These are phyloP conservation scores for Coelopa frigida DNA, from an alignment of 1,140 invertebrate genomes.

Conservation along the genomic window DNA sequence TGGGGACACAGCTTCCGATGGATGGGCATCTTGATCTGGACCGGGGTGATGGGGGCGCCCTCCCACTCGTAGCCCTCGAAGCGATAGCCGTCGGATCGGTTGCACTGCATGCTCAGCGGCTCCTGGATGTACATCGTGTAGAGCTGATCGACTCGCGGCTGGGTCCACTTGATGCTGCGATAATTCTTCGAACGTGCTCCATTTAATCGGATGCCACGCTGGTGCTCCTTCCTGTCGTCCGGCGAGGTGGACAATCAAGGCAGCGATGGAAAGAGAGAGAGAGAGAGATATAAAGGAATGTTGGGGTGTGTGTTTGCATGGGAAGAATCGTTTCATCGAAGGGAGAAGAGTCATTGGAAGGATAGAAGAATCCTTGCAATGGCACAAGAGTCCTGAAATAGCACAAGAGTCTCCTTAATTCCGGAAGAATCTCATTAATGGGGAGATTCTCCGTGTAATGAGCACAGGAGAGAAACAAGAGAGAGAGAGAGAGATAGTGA, in stretches of 20 bases:
- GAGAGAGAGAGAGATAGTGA: no score
- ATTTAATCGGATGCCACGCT: conserved; percentile 32
- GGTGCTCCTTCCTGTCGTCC: conserved; percentile 48
- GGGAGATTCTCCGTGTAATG: no score
- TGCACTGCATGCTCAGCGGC: conserved; percentile 93
- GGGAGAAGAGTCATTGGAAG: not conserved
- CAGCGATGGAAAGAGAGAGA: not conserved
- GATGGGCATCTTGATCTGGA: conserved; percentile 40
- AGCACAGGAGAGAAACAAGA: no score
- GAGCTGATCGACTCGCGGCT: conserved; percentile 63
- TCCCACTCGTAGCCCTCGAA: conserved; percentile 49
- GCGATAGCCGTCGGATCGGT: conserved; percentile 76
- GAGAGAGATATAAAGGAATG: conserved; percentile 15
- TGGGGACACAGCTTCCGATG: conserved; percentile 41
- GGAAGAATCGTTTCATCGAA: not conserved
- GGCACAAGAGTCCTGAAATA: no score
- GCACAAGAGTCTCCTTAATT: no score
- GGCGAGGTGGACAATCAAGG: not conserved
- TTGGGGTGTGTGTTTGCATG: not conserved
- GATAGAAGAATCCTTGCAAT: not conserved
- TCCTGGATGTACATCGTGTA: conserved; percentile 74
- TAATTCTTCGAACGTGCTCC: conserved; percentile 65
- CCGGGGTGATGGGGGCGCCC: conserved; percentile 35
- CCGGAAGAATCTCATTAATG: no score
- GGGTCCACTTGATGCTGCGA: conserved; percentile 75